Evolutionary conservation across 2,113 vertebrate genomes (phyloP).

Genomic region (Cettia cetti): DNA sequence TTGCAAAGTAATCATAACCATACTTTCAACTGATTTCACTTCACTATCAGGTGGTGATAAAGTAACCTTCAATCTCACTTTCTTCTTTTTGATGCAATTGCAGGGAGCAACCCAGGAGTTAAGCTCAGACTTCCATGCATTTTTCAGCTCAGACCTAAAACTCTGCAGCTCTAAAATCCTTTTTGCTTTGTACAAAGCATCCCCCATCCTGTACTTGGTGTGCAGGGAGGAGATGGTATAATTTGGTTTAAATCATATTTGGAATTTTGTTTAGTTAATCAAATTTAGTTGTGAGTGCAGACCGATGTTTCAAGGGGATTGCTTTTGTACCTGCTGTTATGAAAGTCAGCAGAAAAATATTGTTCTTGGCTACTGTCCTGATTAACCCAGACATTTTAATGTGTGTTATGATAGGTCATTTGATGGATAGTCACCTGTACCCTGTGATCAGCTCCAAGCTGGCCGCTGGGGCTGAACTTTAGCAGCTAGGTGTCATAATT

Average conservation of each 20-base stretch:
- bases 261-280: conserved; percentile 45
- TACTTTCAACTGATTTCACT: not conserved
- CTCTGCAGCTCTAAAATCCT: not conserved
- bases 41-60: not conserved
- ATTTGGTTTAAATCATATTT: not conserved
- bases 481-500: conserved; percentile 74
- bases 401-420: conserved; percentile 75
- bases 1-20: not conserved
- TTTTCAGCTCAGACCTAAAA: not conserved
- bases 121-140: not conserved
- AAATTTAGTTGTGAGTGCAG: not conserved
- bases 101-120: not conserved
- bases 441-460: conserved; percentile 69
- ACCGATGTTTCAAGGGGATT: conserved; percentile 65
- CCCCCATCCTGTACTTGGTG: not conserved
- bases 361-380: conserved; percentile 78
- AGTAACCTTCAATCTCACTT: not conserved
- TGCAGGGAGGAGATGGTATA: not conserved
- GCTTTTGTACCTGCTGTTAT: conserved; percentile 69
- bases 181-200: not conserved
- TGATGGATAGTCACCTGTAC: conserved; percentile 83
- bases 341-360: conserved; percentile 73
- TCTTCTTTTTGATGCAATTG: not conserved
- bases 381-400: conserved; percentile 80
- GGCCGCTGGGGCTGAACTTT: conserved; percentile 66